Base-by-base conservation (phyloP, 2,113 vertebrate species). In the Ancistrus triradiatus region DNA sequence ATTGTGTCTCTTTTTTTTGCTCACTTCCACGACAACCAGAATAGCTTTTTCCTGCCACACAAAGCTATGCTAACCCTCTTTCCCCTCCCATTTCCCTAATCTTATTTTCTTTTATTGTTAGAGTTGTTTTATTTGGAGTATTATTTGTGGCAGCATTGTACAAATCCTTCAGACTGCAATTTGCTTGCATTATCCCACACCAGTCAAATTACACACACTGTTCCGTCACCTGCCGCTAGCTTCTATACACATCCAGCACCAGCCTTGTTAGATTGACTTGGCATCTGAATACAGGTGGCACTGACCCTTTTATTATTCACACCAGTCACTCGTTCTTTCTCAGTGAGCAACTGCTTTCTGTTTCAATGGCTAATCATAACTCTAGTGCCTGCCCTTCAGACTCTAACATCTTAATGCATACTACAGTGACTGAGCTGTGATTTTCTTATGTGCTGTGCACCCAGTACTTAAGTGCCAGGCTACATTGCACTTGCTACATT, bases 341-440 rank as follows among this genome's bases (percentile, higher is more conserved):
- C 50, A 28, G 56, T 43, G 66, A 15, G 42, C 21, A 33, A 53
- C 57, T 74, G 33, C 61, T 61, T 69, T 69, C 71, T 44, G 48
- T 74, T 64, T 65, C 60, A 60, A 19, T 69, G 71, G 35, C 60
- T 69, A 74, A 69, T 74, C 66, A 74, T 74, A 69, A 65, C 56
- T 61, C 18, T 52, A 60, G 61, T 51, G 56, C 40, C 63, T 60
- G 63, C 66, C 55, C 66, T 74, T 60, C 56, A 46, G 15, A 35
- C 56, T 48, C 28, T 53, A 68, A 55, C 33, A 6, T 60, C 27
- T 69, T 61, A 74, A 69, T 61, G 27, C 43, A 57, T 42, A 35
- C 47, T 74, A 17, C 33, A 50, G 63, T 5, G 35, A 19, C 66
- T 49, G 47, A 64, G 49, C 37, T 46, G 60, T 73, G 71, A 73